These are phyloP conservation scores for Papilio elwesi DNA, from an alignment of 2,888 invertebrate species.

Conservation along the genomic window DNA sequence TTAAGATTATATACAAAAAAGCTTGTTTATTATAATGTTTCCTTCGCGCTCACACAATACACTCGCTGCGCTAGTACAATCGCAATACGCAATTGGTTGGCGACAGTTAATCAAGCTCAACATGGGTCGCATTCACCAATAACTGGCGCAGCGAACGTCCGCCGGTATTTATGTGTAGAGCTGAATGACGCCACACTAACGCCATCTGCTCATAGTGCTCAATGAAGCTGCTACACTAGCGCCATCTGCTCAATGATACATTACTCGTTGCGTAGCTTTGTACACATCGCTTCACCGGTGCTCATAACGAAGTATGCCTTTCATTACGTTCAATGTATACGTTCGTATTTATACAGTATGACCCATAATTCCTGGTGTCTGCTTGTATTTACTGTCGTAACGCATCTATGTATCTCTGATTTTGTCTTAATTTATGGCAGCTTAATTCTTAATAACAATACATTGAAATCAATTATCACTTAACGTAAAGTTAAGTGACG, in stretches of 20 bases:
- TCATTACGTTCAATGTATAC: no score
- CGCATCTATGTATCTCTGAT: background rate
- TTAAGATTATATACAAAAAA: background rate
- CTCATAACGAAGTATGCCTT: no score
- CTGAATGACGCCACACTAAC: slow-evolving; percentile 7
- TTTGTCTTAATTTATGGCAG: background rate
- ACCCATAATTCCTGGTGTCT: no score
- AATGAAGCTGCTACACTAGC: background rate
- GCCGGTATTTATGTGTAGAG: slow-evolving; percentile 19
- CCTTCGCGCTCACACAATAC: background rate
- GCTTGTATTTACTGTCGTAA: no score
- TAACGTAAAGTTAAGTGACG: slow-evolving; percentile 3
- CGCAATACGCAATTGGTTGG: slow-evolving; percentile 10
- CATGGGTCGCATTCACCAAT: slow-evolving; percentile 14
- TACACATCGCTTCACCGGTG: no score
- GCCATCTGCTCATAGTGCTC: slow-evolving; percentile 9
- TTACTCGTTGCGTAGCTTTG: background rate
- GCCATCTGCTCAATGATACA: slow-evolving; percentile 5
- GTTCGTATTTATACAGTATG: no score
- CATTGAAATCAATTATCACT: slow-evolving; percentile 1
- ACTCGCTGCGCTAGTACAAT: background rate
- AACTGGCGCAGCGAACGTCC: slow-evolving; percentile 26
- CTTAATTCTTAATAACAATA: background rate
- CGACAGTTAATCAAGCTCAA: slow-evolving; percentile 34
- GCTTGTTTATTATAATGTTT: background rate